Percentiles rank a stretch among this genome's conserved stretches.
These are phyloP conservation scores for Misgurnus anguillicaudatus DNA, from an alignment of 2,113 vertebrate species.

Conservation along the genomic window DNA sequence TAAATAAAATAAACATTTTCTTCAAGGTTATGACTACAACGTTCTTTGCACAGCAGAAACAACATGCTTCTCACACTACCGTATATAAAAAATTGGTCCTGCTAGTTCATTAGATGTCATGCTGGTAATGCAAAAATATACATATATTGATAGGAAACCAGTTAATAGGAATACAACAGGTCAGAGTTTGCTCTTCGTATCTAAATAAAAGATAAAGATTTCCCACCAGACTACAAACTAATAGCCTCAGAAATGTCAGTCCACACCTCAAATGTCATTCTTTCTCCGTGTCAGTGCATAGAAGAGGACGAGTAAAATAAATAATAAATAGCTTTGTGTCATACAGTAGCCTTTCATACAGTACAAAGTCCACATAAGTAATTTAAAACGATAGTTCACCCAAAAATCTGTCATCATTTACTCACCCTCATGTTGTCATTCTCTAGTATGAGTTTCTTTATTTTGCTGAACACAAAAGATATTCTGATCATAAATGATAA, in stretches of 20 bases:
- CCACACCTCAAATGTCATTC: not conserved
- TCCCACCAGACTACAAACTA: not conserved
- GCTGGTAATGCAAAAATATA: not conserved
- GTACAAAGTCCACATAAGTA: too few species aligned
- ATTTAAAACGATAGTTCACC: too few species aligned
- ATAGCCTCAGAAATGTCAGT: not conserved
- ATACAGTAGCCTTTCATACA: too few species aligned
- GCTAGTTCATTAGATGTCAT: conserved; percentile 17
- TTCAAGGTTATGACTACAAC: not conserved
- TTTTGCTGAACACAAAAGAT: too few species aligned
- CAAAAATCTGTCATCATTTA: too few species aligned
- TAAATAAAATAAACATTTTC: not conserved
- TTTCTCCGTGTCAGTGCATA: not conserved
- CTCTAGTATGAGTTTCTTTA: too few species aligned
- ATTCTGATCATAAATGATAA: too few species aligned
- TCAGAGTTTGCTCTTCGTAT: not conserved
- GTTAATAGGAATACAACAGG: conserved; percentile 6
- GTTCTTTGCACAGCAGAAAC: not conserved
- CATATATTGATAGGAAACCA: not conserved
- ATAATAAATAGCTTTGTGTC: not conserved
- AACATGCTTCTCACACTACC: conserved; percentile 6
- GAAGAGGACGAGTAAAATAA: not conserved
- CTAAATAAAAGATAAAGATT: conserved; percentile 31
- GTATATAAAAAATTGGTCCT: not conserved
- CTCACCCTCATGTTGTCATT: too few species aligned